A percentile compares a stretch with the other conserved stretches of the same genome.
Evolutionary conservation across 2,113 vertebrate species (phyloP).

Genomic region (Melanotaenia duboulayi): DNA sequence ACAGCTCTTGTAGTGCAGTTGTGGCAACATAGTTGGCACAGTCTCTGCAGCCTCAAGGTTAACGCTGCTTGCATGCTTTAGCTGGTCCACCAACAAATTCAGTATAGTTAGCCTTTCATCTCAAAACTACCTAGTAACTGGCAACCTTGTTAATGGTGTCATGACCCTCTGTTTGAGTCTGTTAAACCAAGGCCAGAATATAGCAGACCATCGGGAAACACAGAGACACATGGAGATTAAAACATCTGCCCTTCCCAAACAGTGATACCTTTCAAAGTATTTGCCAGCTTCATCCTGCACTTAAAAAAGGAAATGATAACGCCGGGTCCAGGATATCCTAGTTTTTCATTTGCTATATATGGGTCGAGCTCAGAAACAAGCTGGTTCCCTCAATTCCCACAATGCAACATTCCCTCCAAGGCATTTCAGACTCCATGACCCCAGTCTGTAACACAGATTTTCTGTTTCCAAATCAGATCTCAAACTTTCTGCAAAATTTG

Average conservation of each 20-base stretch:
- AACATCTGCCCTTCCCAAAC: not conserved
- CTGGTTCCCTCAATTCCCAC: conserved; percentile 1
- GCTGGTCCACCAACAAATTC: not conserved
- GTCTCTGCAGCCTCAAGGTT: not conserved
- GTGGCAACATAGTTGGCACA: not conserved
- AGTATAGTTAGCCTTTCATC: not conserved
- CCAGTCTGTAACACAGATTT: not conserved
- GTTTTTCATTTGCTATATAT: not conserved
- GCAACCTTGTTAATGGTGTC: not conserved
- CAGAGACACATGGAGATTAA: conserved; percentile 6
- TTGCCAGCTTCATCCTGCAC: not conserved
- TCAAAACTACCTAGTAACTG: not conserved
- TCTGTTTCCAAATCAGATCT: not conserved
- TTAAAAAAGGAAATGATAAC: not conserved
- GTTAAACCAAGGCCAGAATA: not conserved
- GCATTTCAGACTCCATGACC: not conserved
- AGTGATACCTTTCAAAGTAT: not conserved
- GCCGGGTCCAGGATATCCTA: not conserved
- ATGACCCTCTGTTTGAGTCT: not conserved
- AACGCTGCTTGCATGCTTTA: too few relatives aligned
- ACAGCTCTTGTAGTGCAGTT: too few relatives aligned
- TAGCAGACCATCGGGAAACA: not conserved
- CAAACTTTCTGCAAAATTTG: not conserved
- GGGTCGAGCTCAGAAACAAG: not conserved
- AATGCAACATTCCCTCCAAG: not conserved